phyloP scores from a whole-genome alignment of 2,113 vertebrate genomes.

The Oophaga pumilio region DNA sequence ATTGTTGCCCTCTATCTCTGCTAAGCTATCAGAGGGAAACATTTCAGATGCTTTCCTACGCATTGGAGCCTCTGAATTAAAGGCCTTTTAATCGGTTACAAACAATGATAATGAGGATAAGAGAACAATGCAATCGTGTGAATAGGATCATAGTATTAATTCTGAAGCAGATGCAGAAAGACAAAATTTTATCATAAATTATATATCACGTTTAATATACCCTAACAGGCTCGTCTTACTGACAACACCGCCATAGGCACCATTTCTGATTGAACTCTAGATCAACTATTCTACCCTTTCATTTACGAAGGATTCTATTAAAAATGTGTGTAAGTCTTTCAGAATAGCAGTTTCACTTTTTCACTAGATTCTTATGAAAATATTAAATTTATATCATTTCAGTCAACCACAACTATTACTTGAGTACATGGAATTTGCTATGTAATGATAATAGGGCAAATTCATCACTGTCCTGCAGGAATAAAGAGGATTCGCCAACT shows the following conservation, averaged over 20 bases:
- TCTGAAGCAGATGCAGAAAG: neutral
- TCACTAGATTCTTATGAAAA: too few relatives aligned
- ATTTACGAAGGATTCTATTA: neutral
- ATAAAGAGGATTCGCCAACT: neutral
- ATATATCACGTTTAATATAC: neutral
- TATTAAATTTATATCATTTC: too few relatives aligned
- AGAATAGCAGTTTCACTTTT: too few relatives aligned
- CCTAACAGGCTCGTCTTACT: neutral
- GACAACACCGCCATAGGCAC: neutral
- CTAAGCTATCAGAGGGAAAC: conserved; percentile 84
- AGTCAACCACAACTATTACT: too few relatives aligned
- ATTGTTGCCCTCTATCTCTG: conserved; percentile 85
- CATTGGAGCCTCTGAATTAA: conserved; percentile 80
- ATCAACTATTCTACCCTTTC: neutral
- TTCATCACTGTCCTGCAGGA: neutral
- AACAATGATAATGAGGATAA: conserved; percentile 77
- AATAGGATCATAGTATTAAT: conserved; percentile 66
- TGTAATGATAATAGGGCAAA: neutral
- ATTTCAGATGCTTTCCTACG: conserved; percentile 88
- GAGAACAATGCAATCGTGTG: conserved; percentile 82
- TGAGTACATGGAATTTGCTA: neutral
- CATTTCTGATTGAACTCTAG: neutral
- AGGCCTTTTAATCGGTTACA: conserved; percentile 83
- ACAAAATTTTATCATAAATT: neutral
- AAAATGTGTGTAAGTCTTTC: neutral